Conservation (phyloP, 2,113 vertebrate genomes). For the Pipra filicauda region DNA sequence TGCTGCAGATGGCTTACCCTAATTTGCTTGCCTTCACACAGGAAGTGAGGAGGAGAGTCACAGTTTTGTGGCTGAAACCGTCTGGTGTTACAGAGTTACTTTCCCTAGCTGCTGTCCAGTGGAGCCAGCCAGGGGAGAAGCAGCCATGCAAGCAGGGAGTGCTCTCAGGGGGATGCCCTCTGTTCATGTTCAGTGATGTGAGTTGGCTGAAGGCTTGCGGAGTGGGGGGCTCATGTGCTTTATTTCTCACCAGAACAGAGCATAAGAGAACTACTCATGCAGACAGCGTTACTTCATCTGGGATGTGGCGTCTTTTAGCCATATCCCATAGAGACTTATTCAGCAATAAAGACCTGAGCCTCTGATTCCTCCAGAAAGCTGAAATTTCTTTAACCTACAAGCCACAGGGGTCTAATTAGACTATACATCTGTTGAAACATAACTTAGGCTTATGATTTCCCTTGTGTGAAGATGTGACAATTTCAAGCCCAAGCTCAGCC, state of each 20-base stretch:
- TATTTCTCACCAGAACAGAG: background rate
- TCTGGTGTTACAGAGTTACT: background rate
- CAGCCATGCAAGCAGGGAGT: background rate
- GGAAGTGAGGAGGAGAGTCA: background rate
- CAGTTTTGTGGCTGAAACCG: background rate
- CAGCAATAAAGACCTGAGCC: background rate
- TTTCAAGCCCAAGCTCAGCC: background rate
- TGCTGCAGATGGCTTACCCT: background rate
- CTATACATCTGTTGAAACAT: background rate
- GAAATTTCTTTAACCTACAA: background rate
- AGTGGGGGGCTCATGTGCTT: background rate
- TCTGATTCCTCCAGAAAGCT: background rate
- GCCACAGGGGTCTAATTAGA: background rate
- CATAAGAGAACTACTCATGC: background rate
- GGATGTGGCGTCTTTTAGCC: background rate
- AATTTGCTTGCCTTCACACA: background rate
- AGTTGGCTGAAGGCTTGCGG: background rate
- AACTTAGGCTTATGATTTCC: background rate
- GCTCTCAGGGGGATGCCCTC: background rate
- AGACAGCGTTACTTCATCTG: background rate
- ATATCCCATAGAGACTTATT: background rate
- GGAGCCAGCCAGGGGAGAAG: background rate
- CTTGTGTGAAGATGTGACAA: background rate
- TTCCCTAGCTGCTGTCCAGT: background rate
- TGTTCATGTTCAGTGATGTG: fast-evolving